Evolutionary conservation across 2,888 invertebrate species (phyloP).

Genomic region (Agrilus cyanescens): DNA sequence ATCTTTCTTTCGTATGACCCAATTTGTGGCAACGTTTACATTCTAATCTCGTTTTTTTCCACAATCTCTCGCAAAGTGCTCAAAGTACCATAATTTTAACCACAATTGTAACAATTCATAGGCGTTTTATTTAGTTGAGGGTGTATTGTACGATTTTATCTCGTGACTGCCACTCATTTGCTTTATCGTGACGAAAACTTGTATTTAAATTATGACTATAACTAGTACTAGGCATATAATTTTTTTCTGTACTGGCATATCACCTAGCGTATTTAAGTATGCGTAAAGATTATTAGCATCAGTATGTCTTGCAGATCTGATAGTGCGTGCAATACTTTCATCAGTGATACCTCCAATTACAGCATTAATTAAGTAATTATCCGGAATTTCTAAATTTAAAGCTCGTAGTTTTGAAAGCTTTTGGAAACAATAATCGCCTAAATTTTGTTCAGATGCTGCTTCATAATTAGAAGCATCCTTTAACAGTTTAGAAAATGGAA

Average conservation of each 20-base stretch:
- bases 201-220: too few relatives aligned
- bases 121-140: background rate
- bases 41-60: background rate
- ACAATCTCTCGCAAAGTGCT: constrained; percentile 3
- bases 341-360: constrained; percentile 14
- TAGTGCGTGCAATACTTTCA: constrained; percentile 11
- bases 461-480: constrained; percentile 14
- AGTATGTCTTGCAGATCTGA: constrained; percentile 6
- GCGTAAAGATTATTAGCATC: constrained; percentile 6
- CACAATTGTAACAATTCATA: constrained; percentile 4
- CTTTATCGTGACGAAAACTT: too few relatives aligned
- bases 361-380: constrained; percentile 15
- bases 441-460: constrained; percentile 10
- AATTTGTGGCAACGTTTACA: constrained; percentile 1
- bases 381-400: constrained; percentile 9
- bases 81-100: too few relatives aligned
- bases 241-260: background rate
- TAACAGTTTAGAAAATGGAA: constrained; percentile 14
- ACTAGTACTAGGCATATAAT: too few relatives aligned
- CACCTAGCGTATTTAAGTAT: constrained; percentile 8
- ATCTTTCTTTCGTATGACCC: background rate
- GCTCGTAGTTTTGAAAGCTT: constrained; percentile 13
- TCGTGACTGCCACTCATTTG: too few relatives aligned
- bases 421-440: constrained; percentile 14
- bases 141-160: too few relatives aligned